Evolutionary conservation across 1,140 invertebrate species (phyloP).

Genomic region (Drosophila pruinosa): DNA sequence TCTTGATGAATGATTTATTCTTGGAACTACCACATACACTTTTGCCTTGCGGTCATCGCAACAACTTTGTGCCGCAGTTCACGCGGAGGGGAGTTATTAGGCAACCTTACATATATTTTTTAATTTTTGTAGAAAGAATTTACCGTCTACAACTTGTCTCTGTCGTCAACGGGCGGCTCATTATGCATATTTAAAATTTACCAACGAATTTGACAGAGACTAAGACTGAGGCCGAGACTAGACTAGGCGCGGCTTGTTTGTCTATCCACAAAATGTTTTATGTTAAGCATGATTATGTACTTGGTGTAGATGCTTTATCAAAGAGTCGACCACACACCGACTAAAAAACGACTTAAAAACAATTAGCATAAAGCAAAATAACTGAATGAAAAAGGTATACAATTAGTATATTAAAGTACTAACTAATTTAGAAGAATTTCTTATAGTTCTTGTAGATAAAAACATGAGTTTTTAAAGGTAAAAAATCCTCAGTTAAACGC

Average conservation of each 20-base stretch:
- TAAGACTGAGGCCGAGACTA: background rate
- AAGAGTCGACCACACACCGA: background rate
- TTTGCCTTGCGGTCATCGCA: slow-evolving; percentile 47
- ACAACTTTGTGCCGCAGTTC: slow-evolving; percentile 11
- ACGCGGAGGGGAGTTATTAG: too few species aligned
- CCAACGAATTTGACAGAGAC: background rate
- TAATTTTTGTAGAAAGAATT: slow-evolving; percentile 48
- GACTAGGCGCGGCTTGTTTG: slow-evolving; percentile 38
- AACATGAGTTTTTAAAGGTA: background rate
- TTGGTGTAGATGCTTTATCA: background rate
- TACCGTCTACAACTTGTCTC: slow-evolving; percentile 32
- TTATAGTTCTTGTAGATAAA: background rate
- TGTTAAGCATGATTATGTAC: slow-evolving; percentile 6
- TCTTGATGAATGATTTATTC: slow-evolving; percentile 55
- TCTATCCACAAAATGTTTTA: slow-evolving; percentile 19
- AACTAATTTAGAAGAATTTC: background rate
- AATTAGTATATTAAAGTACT: background rate
- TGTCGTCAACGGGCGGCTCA: slow-evolving; percentile 45
- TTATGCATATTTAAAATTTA: background rate
- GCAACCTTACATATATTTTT: too few species aligned
- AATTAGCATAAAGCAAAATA: background rate
- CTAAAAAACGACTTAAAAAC: background rate
- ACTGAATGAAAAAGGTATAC: background rate
- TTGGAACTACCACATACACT: slow-evolving; percentile 31
- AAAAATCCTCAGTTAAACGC: background rate